A percentile compares a stretch with the other conserved stretches of the same genome.
Evolutionary conservation across 2,113 vertebrate species (phyloP).

Genomic region (Centropus unirufus): DNA sequence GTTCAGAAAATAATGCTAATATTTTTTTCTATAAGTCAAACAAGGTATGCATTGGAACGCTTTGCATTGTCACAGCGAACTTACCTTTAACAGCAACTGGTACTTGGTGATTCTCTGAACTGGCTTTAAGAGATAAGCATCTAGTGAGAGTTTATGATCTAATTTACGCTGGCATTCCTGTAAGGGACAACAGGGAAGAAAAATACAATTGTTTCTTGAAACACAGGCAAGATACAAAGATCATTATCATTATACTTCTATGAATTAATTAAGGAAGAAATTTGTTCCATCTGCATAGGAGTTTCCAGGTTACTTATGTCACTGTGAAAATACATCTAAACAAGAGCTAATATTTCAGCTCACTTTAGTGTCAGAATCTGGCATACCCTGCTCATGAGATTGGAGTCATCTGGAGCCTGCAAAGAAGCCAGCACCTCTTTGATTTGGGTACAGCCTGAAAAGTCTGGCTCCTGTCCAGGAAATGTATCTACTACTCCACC

Average conservation of each 20-base stretch:
- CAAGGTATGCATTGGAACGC: background rate
- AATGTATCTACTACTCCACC: background rate
- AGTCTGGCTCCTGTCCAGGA: background rate
- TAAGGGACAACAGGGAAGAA: background rate
- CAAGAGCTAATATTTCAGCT: background rate
- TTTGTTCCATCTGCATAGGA: background rate
- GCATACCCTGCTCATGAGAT: background rate
- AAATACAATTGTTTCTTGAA: background rate
- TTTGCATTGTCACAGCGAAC: background rate
- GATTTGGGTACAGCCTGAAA: background rate
- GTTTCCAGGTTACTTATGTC: background rate
- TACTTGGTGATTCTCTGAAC: constrained; percentile 94
- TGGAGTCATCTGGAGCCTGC: background rate
- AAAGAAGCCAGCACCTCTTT: background rate
- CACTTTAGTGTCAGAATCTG: background rate
- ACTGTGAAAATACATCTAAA: background rate
- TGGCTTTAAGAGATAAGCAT: constrained; percentile 91
- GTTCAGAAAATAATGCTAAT: background rate
- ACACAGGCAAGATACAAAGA: background rate
- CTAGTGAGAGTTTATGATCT: constrained; percentile 91
- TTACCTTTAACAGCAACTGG: constrained; percentile 89
- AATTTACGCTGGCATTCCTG: constrained; percentile 86
- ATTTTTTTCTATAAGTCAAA: background rate
- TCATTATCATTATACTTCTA: background rate
- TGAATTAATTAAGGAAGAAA: background rate